Evolutionary conservation across 2,888 invertebrate species (phyloP).

Genomic region (Galerucella calmariensis): DNA sequence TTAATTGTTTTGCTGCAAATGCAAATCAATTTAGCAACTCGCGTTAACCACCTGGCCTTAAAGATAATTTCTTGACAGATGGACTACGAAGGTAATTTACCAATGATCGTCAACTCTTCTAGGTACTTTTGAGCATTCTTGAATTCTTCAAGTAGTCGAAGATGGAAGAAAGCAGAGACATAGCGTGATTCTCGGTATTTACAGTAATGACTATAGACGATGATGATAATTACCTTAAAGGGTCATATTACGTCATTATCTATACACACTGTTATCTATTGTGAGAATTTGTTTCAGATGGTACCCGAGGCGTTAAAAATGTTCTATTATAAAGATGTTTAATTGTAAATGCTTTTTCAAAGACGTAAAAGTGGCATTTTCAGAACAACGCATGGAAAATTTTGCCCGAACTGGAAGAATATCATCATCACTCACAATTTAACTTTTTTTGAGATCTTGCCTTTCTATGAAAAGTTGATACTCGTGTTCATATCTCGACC

Average conservation of each 20-base stretch:
- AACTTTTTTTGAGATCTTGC: too few relatives aligned
- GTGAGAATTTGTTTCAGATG: conserved; percentile 9
- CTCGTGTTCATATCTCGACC: too few relatives aligned
- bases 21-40: conserved; percentile 27
- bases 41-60: conserved; percentile 31
- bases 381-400: too few relatives aligned
- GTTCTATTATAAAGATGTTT: not conserved
- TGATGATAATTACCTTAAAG: conserved; percentile 24
- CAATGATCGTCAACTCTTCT: conserved; percentile 13
- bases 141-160: conserved; percentile 1
- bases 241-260: not conserved
- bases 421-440: too few relatives aligned
- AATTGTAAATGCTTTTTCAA: not conserved
- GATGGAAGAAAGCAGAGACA: conserved; percentile 12
- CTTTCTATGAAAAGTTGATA: too few relatives aligned
- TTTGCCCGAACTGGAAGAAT: too few relatives aligned
- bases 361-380: too few relatives aligned
- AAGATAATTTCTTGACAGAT: conserved; percentile 34
- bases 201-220: conserved; percentile 27
- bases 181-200: conserved; percentile 22
- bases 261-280: not conserved
- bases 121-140: conserved; percentile 20
- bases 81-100: conserved; percentile 35
- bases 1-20: conserved; percentile 15
- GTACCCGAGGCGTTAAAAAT: not conserved